Base-by-base conservation (phyloP, 2,888 invertebrate genomes). In the Lycia hirtaria region DNA sequence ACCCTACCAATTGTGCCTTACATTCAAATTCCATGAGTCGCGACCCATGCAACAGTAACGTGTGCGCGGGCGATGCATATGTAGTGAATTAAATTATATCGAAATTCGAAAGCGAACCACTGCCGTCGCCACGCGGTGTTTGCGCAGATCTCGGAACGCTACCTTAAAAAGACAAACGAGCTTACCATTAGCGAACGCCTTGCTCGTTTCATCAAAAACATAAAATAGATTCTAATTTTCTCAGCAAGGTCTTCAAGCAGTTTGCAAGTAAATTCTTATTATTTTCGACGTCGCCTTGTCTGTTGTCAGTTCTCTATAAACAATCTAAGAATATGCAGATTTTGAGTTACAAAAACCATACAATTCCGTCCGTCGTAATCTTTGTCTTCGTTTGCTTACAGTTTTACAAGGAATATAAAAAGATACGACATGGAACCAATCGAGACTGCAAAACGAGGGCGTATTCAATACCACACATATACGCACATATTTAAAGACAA, bases 361-460 rank as follows among this genome's bases (percentile, higher is more conserved):
- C 41, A 26, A 41, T 17, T 41, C 10, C 15, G 24, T 38, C 44
- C 63, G 45, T 54, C 47, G 64, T 28, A 60, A 57, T 51, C 45
- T 51, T 55, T 54, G 48, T 56, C 50, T 45, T 50, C 50, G 10
- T 45, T 45, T 24, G 45, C 45, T 56, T 19, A 44, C 14, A 54
- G 57, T 66, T 68, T 47, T 56, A 51, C 49, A 26, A 24, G 28
- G 12, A 52, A 52, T 45, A 67, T 67, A 71, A 73, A 65, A 52
- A 47, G 38, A 48, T 49, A 51, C 56, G 63, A 64, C 62, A 60
- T 63, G 59, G 60, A 66, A 72, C 66, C 62, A 70, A 72, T 69
- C 65, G 56, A 55, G 55, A 65, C 55, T 61, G 57, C 47, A 65
- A 64, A 70, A 66, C 60, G 35, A 56, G 56, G 56, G 56, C 57